These are phyloP conservation scores for Argya squamiceps DNA, from an alignment of 2,797 vertebrate genomes.

Conservation along the genomic window DNA sequence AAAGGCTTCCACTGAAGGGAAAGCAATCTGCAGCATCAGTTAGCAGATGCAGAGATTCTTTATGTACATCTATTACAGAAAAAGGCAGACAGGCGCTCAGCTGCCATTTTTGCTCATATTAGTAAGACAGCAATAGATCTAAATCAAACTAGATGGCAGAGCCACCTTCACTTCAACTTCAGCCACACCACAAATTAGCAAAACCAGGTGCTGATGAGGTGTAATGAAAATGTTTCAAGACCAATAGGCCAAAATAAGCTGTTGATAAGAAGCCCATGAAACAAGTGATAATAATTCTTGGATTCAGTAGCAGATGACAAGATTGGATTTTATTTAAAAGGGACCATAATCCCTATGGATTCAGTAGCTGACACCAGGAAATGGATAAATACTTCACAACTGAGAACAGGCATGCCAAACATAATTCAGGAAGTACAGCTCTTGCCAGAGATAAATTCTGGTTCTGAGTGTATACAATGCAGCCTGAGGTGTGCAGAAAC, in stretches of 20 bases:
- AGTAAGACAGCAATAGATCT: slow-evolving; percentile 21
- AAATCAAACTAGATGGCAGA: not conserved
- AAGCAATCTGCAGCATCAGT: not conserved
- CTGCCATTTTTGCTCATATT: not conserved
- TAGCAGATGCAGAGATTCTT: slow-evolving; percentile 16
- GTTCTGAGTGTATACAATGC: not conserved
- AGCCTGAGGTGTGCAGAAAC: slow-evolving; percentile 15
- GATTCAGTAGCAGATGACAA: not conserved
- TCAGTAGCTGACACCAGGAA: slow-evolving; percentile 33
- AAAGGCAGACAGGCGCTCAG: not conserved
- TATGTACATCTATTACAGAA: not conserved
- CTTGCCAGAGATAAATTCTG: slow-evolving; percentile 31
- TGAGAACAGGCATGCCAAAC: not conserved
- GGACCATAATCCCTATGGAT: not conserved
- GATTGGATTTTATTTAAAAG: slow-evolving; percentile 3
- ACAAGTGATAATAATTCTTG: not conserved
- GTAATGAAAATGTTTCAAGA: not conserved
- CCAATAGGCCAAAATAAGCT: not conserved
- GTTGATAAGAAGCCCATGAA: not conserved
- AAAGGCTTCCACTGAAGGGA: not conserved
- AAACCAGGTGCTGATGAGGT: not conserved
- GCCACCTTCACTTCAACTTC: not conserved
- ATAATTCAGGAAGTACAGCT: not conserved
- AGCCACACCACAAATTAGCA: not conserved
- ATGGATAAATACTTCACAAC: slow-evolving; percentile 16